Conservation (phyloP, 2,113 vertebrate genomes). For the Actenoides lindsayi region DNA sequence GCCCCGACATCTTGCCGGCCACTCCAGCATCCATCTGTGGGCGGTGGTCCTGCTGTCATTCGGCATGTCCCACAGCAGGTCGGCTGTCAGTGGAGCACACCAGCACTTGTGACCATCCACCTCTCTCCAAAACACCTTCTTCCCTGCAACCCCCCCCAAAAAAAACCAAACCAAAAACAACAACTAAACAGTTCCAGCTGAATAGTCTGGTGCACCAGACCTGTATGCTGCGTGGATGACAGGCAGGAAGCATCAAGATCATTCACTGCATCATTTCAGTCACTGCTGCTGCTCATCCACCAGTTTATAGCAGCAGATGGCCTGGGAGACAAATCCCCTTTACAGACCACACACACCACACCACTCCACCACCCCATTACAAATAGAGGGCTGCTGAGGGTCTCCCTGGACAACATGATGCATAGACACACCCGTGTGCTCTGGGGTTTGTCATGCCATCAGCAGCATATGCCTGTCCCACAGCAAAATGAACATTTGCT, state of each 20-base stretch:
- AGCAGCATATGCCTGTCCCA: background rate
- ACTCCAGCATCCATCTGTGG: background rate
- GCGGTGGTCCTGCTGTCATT: background rate
- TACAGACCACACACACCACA: background rate
- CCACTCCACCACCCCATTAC: fast-evolving
- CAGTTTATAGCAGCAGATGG: background rate
- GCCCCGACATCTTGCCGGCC: background rate
- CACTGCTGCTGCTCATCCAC: background rate
- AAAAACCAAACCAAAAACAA: no score
- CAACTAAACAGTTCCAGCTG: background rate
- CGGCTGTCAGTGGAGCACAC: background rate
- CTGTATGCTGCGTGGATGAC: background rate
- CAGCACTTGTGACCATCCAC: background rate
- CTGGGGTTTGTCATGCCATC: background rate
- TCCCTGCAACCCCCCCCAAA: no score
- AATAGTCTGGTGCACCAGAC: background rate
- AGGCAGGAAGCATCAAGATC: background rate
- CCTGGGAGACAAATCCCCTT: background rate
- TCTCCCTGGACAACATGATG: background rate
- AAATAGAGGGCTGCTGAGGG: background rate
- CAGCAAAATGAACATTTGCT: background rate
- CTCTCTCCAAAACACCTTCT: background rate
- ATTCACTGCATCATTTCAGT: background rate
- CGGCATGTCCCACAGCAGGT: background rate
- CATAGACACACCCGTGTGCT: fast-evolving